These are phyloP conservation scores for Vireo altiloquus DNA, from an alignment of 2,113 vertebrate genomes.

Conservation along the genomic window DNA sequence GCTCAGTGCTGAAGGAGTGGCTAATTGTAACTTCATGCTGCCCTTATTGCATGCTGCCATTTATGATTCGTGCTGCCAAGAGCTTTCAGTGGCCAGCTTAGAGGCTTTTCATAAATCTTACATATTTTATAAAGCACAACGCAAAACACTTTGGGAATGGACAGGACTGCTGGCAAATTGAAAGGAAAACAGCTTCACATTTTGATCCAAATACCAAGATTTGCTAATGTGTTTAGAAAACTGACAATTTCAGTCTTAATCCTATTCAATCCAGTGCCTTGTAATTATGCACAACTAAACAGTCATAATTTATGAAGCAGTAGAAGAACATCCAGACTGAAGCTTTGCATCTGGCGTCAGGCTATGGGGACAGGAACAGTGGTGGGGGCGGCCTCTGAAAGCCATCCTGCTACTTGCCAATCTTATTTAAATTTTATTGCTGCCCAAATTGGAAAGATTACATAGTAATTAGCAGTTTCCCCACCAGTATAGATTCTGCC, in stretches of 20 bases:
- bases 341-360: neutral
- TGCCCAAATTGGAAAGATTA: constrained; percentile 75
- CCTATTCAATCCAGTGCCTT: neutral
- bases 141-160: neutral
- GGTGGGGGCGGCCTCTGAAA: neutral
- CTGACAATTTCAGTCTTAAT: constrained; percentile 40
- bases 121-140: neutral
- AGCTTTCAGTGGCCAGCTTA: neutral
- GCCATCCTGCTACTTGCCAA: constrained; percentile 52
- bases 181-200: neutral
- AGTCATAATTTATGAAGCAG: constrained; percentile 25
- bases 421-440: constrained; percentile 76
- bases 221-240: constrained; percentile 11
- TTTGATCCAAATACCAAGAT: neutral
- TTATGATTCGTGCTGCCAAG: neutral
- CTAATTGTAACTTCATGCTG: neutral
- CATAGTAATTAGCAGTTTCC: constrained; percentile 73
- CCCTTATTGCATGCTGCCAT: neutral
- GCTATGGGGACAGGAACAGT: neutral
- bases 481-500: constrained; percentile 67
- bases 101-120: neutral
- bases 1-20: neutral
- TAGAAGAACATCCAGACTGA: constrained; percentile 19
- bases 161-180: neutral
- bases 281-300: constrained; percentile 39